Evolutionary conservation across 2,113 vertebrate genomes (phyloP), one percentile per base, ranked within the genome.

Genomic region (Perccottus glenii): DNA sequence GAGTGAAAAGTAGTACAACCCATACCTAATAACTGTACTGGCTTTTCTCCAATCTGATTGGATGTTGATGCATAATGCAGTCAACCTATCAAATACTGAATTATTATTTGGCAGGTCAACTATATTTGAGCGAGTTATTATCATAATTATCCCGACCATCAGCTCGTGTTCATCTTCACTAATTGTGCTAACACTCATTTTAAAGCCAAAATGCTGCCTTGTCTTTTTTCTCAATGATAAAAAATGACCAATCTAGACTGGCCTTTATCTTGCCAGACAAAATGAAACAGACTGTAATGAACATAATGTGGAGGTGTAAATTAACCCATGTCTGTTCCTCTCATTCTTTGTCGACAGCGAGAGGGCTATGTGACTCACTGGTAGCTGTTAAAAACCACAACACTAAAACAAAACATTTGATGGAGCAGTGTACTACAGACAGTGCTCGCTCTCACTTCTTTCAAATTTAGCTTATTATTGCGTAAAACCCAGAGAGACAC

Each of bases 331-430:
- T 42, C 5, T 15, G 52, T 19, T 56, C 47, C 35, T 33, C 35
- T 56, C 32, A 19, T 64, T 61, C 42, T 46, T n/a, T 46, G 16
- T 47, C 10, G 7, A 4, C 49, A 44, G 53, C 5, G 6, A 35
- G 43, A 67, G 44, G n/a, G n/a, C 66, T 73, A 53, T 50, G 60
- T 80, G 82, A 84, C 42, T 84, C 79, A 73, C n/a, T 15, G 48
- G 51, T 9, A 2, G 33, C 64, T 57, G 62, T 77, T 75, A 59
- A 75, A 49, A 67, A 70, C 33, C 27, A 36, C 46, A 51, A 52
- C 14, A 68, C 33, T 14, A 15, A 15, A 9, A 49, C 6, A 52
- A n/a, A n/a, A n/a, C n/a, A n/a, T 36, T 43, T 2, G 7, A 64
- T 50, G 59, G 27, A 76, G 14, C n/a, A n/a, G n/a, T n/a, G n/a